Percentiles rank a stretch among this genome's conserved stretches.
These are phyloP conservation scores for Planiliza haematocheilus DNA, from an alignment of 2,113 vertebrate genomes.

Conservation along the genomic window DNA sequence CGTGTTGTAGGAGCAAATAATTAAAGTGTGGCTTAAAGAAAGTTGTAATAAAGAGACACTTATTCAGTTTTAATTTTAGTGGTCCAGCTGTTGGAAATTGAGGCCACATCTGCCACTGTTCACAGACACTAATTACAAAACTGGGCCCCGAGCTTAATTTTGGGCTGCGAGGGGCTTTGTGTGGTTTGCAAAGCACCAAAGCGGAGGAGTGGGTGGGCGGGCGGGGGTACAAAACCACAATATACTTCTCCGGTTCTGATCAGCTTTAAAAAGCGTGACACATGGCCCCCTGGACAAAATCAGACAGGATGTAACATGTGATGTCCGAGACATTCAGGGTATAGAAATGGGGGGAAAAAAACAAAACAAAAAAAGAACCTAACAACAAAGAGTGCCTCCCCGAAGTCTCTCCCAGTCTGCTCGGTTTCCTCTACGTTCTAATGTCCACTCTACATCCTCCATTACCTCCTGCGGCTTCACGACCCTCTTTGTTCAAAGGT, in stretches of 20 bases:
- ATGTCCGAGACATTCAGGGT: constrained; percentile 51
- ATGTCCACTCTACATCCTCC: constrained; percentile 59
- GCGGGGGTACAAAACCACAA: constrained; percentile 47
- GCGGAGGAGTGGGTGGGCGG: not conserved
- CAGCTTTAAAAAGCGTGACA: constrained; percentile 71
- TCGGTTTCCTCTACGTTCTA: constrained; percentile 59
- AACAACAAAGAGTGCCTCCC: not conserved
- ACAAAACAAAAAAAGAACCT: no score
- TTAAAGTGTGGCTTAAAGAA: not conserved
- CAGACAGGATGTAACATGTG: constrained; percentile 71
- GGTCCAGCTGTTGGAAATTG: constrained; percentile 38
- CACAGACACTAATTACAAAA: constrained; percentile 49
- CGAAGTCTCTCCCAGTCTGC: constrained; percentile 46
- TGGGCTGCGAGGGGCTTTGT: constrained; percentile 43
- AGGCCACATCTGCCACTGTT: constrained; percentile 46
- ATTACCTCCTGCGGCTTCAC: constrained; percentile 26
- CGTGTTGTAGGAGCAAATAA: not conserved
- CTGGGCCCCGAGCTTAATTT: constrained; percentile 18
- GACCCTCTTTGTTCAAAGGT: constrained; percentile 35
- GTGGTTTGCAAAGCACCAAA: constrained; percentile 49
- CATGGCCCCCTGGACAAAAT: constrained; percentile 65
- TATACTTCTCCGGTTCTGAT: constrained; percentile 55
- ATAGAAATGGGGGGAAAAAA: constrained; percentile 1
- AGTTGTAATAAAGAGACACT: not conserved
- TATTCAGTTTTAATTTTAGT: not conserved